Conservation (phyloP, 2,113 vertebrate species). For the Reinhardtius hippoglossoides region DNA sequence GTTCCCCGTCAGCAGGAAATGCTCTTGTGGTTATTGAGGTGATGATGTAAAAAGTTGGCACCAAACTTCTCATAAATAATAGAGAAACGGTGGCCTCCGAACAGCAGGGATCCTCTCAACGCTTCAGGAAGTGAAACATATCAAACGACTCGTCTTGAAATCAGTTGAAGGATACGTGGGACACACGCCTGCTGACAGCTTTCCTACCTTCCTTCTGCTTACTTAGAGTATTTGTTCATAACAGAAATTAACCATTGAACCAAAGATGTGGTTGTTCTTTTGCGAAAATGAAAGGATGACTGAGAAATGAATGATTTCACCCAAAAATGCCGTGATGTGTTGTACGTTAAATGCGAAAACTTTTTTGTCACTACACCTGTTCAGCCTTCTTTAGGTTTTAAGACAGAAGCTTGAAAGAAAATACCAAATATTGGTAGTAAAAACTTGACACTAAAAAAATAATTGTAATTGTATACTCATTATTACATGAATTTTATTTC, state of each 20-base stretch:
- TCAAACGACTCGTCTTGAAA: slow-evolving; percentile 13
- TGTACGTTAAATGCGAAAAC: slow-evolving; percentile 2
- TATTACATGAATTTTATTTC: not conserved
- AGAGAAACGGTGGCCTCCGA: slow-evolving; percentile 17
- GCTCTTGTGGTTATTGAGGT: slow-evolving; percentile 9
- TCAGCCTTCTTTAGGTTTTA: slow-evolving; percentile 13
- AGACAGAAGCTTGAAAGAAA: slow-evolving; percentile 22
- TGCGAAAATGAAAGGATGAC: slow-evolving; percentile 5
- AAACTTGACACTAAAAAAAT: slow-evolving; percentile 23
- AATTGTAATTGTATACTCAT: slow-evolving; percentile 11
- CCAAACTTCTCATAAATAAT: slow-evolving; percentile 34
- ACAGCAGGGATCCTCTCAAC: slow-evolving; percentile 28
- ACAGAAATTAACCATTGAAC: slow-evolving; percentile 38
- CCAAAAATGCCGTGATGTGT: slow-evolving; percentile 28
- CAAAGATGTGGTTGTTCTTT: slow-evolving; percentile 53
- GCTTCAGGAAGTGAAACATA: slow-evolving; percentile 27
- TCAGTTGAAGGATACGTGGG: not conserved
- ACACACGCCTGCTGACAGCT: not conserved
- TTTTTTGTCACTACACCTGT: slow-evolving; percentile 7
- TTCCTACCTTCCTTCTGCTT: slow-evolving; percentile 15
- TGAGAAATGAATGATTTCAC: not conserved
- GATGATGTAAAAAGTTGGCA: slow-evolving; percentile 29
- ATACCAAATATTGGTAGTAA: slow-evolving; percentile 43
- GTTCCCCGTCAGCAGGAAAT: not conserved
- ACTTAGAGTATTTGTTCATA: slow-evolving; percentile 11